Base-by-base conservation (phyloP, 1,140 invertebrate genomes). In the Protaetia brevitarsis region DNA sequence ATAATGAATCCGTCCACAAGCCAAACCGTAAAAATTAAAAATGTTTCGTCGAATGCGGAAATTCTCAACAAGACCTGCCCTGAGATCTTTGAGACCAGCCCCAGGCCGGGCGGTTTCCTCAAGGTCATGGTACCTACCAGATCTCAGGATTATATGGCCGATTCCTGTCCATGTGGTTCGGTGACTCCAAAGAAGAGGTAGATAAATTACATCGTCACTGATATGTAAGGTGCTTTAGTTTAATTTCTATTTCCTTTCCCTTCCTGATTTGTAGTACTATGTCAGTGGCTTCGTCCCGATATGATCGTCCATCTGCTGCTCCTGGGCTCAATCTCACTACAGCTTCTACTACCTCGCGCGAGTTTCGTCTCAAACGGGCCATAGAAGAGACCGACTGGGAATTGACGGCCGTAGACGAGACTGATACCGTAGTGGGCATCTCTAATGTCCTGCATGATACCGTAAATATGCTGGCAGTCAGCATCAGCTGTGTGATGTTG, bases 401-500 rank as follows among this genome's bases (percentile, higher is more conserved):
- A 62, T 5, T 36, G 1, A 62, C 59, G 2, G 59, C 19, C 7
- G 16, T 62, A 23, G 59, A 62, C 16, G 59, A 62, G 21, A 62
- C 59, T 2, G 59, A 62, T 0, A 62, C 59, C 6, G 31, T 62
- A 5, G 59, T 62, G 5, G 30, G 59, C 8, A 62, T 62, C 2
- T 34, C 59, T 0, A 62, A 11, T 36, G 8, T 19, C 7, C 21
- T 34, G 8, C 59, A 62, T n/a, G 29, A 34, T 36, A 51, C 31
- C 10, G 51, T 51, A 0, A 63, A 70, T 30, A 70, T 73, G 66
- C 34, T 73, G 8, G 69, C 70, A 1, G 68, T 72, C 23, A 64
- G 67, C 0, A 70, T 73, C 21, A 73, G 68, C 13, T 68, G 69
- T 28, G 67, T 73, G 1, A 73, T 73, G 72, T 66, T 73, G 10